Base-by-base conservation (phyloP, 2,888 invertebrate species). In the Napeogenes sylphis region DNA sequence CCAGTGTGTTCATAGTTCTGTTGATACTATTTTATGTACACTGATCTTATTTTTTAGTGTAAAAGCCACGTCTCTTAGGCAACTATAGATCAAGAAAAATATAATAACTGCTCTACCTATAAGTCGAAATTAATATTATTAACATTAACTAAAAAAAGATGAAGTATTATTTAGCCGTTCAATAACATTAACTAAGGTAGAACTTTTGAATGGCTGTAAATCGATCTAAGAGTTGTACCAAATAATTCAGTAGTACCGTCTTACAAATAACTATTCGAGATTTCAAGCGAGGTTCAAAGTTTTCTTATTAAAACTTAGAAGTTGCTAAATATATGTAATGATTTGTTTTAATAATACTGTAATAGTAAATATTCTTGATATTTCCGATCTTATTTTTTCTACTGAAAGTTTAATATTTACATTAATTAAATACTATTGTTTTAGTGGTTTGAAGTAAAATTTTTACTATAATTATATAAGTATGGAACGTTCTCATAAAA, bases 181-280 rank as follows among this genome's bases (percentile, higher is more conserved):
- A 14, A 14, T 47, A 47, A 14, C 21, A 14, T 14, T 47, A 47
- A 47, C 21, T n/a, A 47, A 14, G 12, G 47, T 47, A 21, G n/a
- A 47, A n/a, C 13, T 47, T 47, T 47, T 47, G 47, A n/a, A 6
- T 47, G 12, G 47, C n/a, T 21, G 47, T 21, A 47, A 47, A 47
- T 47, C n/a, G 14, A 14, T 47, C n/a, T n/a, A 47, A 47, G 21
- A 47, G 47, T 47, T 47, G n/a, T 21, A n/a, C 47, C 47, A 47
- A 47, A 47, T 47, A n/a, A n/a, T 47, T n/a, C 6, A 47, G n/a
- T 47, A 47, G 47, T 47, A n/a, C 47, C 21, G n/a, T 47, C 47
- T 4, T 35, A 35, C 47, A n/a, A n/a, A 14, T 14, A 47, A 12
- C 6, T 47, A 4, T 47, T 47, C 47, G 47, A 47, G 47, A 47